Percentiles rank a stretch among this genome's conserved stretches.
Evolutionary conservation across 1,140 invertebrate genomes (phyloP).

Genomic region (Drosophila hydei): DNA sequence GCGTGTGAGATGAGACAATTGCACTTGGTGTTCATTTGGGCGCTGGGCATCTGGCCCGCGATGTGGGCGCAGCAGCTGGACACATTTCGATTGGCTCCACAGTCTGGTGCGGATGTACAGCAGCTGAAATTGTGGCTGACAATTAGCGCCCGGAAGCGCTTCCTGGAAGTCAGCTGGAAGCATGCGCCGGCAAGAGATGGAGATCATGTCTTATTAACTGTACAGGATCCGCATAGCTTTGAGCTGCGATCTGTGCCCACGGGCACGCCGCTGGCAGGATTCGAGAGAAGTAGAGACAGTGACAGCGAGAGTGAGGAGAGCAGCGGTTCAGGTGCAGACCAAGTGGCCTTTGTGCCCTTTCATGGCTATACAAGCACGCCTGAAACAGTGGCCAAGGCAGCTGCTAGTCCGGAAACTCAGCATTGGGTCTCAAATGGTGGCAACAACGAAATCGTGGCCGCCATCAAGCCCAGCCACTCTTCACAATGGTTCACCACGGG

Average conservation of each 20-base stretch:
- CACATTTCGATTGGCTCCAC: constrained; percentile 1
- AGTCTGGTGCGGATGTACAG: not conserved
- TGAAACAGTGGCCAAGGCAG: not conserved
- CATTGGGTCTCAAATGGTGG: constrained; percentile 75
- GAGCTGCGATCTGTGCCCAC: constrained; percentile 42
- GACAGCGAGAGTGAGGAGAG: constrained; percentile 40
- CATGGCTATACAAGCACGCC: constrained; percentile 50
- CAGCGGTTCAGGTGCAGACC: constrained; percentile 46
- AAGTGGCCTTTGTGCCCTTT: constrained; percentile 52
- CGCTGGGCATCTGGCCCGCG: constrained; percentile 5
- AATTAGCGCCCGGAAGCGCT: constrained; percentile 75
- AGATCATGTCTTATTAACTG: constrained; percentile 67
- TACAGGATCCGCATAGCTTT: constrained; percentile 61
- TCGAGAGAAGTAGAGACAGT: constrained; percentile 3
- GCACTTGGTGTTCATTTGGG: constrained; percentile 38
- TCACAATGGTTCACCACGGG: constrained; percentile 78
- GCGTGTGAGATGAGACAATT: constrained; percentile 24
- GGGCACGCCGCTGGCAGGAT: constrained; percentile 62
- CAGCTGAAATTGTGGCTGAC: constrained; percentile 70
- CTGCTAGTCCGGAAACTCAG: not conserved
- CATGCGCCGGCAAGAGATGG: constrained; percentile 61
- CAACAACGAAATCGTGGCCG: constrained; percentile 59
- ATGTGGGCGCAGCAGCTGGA: constrained; percentile 14
- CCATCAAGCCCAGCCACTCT: constrained; percentile 55
- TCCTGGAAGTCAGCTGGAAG: constrained; percentile 77